These are phyloP conservation scores for Oryzias melastigma DNA, from an alignment of 2,113 vertebrate genomes.

Conservation along the genomic window DNA sequence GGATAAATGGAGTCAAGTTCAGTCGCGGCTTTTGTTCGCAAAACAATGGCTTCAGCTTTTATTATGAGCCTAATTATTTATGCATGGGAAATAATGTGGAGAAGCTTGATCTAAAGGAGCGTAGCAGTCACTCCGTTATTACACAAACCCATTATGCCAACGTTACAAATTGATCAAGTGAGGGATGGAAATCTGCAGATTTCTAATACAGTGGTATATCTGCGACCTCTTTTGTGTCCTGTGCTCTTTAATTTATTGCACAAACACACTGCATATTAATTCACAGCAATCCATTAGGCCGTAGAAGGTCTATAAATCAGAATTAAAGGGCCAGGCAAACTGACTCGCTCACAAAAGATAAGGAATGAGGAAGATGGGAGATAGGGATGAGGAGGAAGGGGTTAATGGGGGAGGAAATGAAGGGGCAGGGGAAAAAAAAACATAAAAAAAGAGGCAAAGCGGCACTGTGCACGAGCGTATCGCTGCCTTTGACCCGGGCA, in stretches of 20 bases:
- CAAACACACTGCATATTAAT: constrained; percentile 64
- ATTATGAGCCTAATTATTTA: constrained; percentile 37
- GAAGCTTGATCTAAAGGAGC: constrained; percentile 19
- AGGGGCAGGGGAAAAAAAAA: constrained; percentile 15
- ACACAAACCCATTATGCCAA: constrained; percentile 40
- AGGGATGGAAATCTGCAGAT: background rate
- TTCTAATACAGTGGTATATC: constrained; percentile 17
- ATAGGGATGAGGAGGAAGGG: constrained; percentile 14
- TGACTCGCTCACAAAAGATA: constrained; percentile 54
- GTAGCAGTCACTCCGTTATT: constrained; percentile 31
- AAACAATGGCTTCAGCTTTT: constrained; percentile 11
- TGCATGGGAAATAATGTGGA: constrained; percentile 9
- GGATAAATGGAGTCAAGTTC: background rate
- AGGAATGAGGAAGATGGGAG: constrained; percentile 10
- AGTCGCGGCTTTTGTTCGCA: constrained; percentile 21
- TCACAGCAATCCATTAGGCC: constrained; percentile 61
- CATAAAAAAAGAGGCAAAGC: constrained; percentile 3
- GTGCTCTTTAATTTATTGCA: constrained; percentile 60
- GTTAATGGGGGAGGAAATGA: constrained; percentile 34
- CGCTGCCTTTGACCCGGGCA: background rate
- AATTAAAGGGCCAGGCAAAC: constrained; percentile 58
- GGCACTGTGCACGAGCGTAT: too few species aligned
- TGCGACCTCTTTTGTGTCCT: constrained; percentile 65
- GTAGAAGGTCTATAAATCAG: constrained; percentile 69
- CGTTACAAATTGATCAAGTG: constrained; percentile 29